A percentile compares a stretch with the other conserved stretches of the same genome.
Evolutionary conservation across 2,113 vertebrate genomes (phyloP).

Genomic region (Apeltes quadracus): DNA sequence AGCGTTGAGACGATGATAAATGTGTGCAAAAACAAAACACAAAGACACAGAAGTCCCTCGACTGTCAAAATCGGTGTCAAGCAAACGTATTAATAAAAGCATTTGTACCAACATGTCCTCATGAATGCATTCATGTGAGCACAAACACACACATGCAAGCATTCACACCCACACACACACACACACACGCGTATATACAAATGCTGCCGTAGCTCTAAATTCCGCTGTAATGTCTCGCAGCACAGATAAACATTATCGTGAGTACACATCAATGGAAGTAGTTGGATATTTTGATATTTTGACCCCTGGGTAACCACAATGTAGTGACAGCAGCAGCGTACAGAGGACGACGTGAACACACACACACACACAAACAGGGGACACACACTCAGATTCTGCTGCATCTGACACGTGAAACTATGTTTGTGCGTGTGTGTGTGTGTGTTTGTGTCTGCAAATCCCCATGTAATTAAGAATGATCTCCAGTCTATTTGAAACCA

Average conservation of each 20-base stretch:
- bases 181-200: slow-evolving; percentile 6
- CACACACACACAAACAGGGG: slow-evolving; percentile 18
- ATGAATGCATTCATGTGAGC: slow-evolving; percentile 35
- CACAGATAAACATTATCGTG: slow-evolving; percentile 1
- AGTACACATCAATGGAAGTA: slow-evolving; percentile 11
- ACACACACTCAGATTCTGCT: slow-evolving; percentile 33
- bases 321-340: slow-evolving; percentile 27
- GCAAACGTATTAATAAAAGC: slow-evolving; percentile 25
- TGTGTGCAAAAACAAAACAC: slow-evolving; percentile 5
- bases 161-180: neutral
- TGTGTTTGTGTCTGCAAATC: slow-evolving; percentile 9
- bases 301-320: slow-evolving; percentile 18
- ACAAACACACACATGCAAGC: slow-evolving; percentile 16
- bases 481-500: neutral
- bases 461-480: slow-evolving; percentile 9
- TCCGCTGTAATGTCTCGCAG: slow-evolving; percentile 2
- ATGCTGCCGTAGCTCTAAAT: slow-evolving; percentile 7
- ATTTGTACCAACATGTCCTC: slow-evolving; percentile 29
- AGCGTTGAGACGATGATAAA: neutral
- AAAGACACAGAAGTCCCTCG: neutral
- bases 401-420: slow-evolving; percentile 38
- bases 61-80: slow-evolving; percentile 6
- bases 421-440: slow-evolving; percentile 23
- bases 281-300: slow-evolving; percentile 34
- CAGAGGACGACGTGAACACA: slow-evolving; percentile 40